Percentiles rank a stretch among this genome's conserved stretches.
Conservation (phyloP, 2,888 invertebrate species). For the Chymomyza amoena region DNA sequence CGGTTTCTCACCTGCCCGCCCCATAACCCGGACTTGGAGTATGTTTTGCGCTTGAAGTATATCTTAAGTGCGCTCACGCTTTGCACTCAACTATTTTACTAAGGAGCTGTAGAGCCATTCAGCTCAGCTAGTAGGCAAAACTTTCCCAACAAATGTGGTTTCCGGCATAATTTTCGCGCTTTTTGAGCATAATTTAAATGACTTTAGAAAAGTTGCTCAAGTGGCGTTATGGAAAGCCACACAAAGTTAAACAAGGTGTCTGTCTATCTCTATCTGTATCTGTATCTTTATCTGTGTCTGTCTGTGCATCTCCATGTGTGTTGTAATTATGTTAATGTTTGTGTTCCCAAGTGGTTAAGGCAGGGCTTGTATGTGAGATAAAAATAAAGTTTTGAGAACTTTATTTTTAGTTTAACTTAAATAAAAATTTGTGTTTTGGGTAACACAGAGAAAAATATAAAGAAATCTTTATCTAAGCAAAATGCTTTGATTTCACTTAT, state of each 20-base stretch:
- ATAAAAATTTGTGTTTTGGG: no score
- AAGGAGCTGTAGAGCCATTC: neutral
- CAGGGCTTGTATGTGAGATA: conserved; percentile 35
- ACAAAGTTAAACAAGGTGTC: conserved; percentile 49
- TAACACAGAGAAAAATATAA: no score
- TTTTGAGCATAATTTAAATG: conserved; percentile 71
- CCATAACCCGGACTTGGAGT: conserved; percentile 61
- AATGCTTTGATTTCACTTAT: no score
- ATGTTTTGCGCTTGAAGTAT: conserved; percentile 63
- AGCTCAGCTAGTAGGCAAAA: conserved; percentile 43
- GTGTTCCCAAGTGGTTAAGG: conserved; percentile 64
- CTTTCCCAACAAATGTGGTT: conserved; percentile 65
- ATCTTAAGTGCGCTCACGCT: conserved; percentile 70
- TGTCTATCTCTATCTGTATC: neutral
- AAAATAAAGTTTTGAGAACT: conserved; percentile 31
- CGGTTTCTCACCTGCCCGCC: conserved; percentile 20
- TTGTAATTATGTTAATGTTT: conserved; percentile 70
- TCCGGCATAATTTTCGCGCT: conserved; percentile 69
- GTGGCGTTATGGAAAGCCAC: conserved; percentile 52
- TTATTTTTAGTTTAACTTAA: neutral
- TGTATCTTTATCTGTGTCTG: conserved; percentile 14
- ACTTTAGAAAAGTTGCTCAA: conserved; percentile 70
- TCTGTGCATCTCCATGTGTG: conserved; percentile 20
- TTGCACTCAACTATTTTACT: conserved; percentile 64
- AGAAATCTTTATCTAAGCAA: no score